These are phyloP conservation scores for Aquatica leii DNA, from an alignment of 2,888 invertebrate genomes.

Conservation along the genomic window DNA sequence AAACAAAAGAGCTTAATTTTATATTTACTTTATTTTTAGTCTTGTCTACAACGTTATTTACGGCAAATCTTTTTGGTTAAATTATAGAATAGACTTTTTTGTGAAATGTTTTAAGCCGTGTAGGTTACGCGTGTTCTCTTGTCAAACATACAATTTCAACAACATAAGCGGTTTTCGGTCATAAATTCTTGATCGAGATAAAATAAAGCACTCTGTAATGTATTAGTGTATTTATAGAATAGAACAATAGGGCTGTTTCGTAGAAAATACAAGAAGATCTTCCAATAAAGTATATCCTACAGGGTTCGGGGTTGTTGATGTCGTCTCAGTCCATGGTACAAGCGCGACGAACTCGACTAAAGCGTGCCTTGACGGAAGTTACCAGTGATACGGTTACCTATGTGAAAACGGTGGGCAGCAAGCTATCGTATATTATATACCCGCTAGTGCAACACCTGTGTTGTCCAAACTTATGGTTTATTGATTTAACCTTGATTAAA, in stretches of 20 bases:
- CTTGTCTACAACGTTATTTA: no score
- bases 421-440: slow-evolving; percentile 28
- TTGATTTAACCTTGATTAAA: slow-evolving; percentile 20
- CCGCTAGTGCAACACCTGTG: slow-evolving; percentile 32
- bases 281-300: slow-evolving; percentile 41
- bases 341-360: slow-evolving; percentile 83
- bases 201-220: slow-evolving; percentile 11
- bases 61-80: no score
- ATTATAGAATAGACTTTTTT: no score
- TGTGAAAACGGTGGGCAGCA: slow-evolving; percentile 81
- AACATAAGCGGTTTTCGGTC: no score
- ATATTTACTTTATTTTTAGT: no score
- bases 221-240: slow-evolving; percentile 23
- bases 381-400: slow-evolving; percentile 87
- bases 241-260: slow-evolving; percentile 21
- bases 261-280: slow-evolving; percentile 17
- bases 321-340: slow-evolving; percentile 92
- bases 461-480: slow-evolving; percentile 27
- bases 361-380: slow-evolving; percentile 89
- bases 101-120: no score
- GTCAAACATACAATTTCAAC: no score
- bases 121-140: no score
- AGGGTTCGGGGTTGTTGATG: slow-evolving; percentile 83
- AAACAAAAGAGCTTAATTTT: no score
- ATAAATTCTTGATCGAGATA: no score